Conservation (phyloP, 2,797 vertebrate species). For the Gobionotothen gibberifrons region DNA sequence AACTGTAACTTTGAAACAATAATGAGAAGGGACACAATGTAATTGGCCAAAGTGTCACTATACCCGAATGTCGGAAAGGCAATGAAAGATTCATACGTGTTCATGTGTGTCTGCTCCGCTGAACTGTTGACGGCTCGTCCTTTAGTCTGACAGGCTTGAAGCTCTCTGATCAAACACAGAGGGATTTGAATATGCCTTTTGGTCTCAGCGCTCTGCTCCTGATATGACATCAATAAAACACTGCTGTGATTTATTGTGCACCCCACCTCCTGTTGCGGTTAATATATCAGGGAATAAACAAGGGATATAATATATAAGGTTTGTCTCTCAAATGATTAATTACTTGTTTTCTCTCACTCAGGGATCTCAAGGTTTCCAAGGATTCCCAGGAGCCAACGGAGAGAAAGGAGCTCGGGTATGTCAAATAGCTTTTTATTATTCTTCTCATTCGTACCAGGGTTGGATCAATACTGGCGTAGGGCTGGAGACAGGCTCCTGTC, state of each 20-base stretch:
- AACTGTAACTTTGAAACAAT: background rate
- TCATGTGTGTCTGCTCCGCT: constrained; percentile 31
- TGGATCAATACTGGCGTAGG: constrained; percentile 44
- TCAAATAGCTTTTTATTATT: constrained; percentile 49
- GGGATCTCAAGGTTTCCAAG: constrained; percentile 96
- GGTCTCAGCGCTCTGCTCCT: constrained; percentile 61
- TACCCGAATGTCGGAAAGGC: constrained; percentile 28
- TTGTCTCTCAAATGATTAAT: constrained; percentile 54
- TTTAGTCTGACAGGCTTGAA: constrained; percentile 72
- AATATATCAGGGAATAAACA: constrained; percentile 47
- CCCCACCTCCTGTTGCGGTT: constrained; percentile 44
- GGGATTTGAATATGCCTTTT: constrained; percentile 72
- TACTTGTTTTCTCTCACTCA: constrained; percentile 64
- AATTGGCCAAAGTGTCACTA: constrained; percentile 12
- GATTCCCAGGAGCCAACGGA: constrained; percentile 96
- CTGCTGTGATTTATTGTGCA: constrained; percentile 43
- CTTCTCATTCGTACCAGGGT: constrained; percentile 32
- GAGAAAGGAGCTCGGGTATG: constrained; percentile 98
- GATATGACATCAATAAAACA: constrained; percentile 57
- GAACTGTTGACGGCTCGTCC: constrained; percentile 48
- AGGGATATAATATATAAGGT: constrained; percentile 43
- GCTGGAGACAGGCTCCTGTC: constrained; percentile 34
- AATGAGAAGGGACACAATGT: background rate
- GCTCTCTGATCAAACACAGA: constrained; percentile 78
- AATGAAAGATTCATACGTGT: constrained; percentile 28